Evolutionary conservation across 1,140 invertebrate genomes (phyloP), one percentile per base, ranked within the genome.

Genomic region (Apocrypta bakeri): DNA sequence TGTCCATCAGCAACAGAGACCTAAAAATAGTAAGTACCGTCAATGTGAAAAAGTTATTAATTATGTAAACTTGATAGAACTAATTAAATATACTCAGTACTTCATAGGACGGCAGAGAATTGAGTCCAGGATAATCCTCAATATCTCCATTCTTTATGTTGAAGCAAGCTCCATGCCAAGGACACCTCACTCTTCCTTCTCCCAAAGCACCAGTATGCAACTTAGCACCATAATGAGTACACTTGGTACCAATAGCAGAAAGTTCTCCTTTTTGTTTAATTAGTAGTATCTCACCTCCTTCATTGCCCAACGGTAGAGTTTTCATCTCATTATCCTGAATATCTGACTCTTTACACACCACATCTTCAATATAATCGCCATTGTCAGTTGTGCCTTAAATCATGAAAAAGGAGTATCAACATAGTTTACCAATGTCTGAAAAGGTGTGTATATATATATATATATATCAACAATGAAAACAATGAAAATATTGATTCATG

Each of bases 131-230:
- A 89, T 96, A 97, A 90, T 98, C 97, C 93, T 98, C 97, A 88
- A 98, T 97, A 87, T 98, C 97, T 81, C 96, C 97, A 24, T 96
- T 98, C 86, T 95, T 95, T 1, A 97, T 93, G 89, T 96, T 97
- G 89, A 99, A 99, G 89, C 98, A 99, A 24, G 98, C 98, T 0
- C 98, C 98, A 90, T 99, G 98, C 97, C 97, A 99, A 0, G 97
- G 98, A 91, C 98, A 99, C 73, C 98, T 93, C 0, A 99, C 92
- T 86, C 95, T 93, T 0, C 97, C 97, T 86, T 97, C 94, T 68
- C 95, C 96, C n/a, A 98, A 88, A 0, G 95, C 96, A 80, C 98
- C 98, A 69, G 95, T 97, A 21, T 94, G 92, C 25, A 99, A 89
- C 0, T 96, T 95, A 9, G 97, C 97, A 12, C 97, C 97, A 89